These are phyloP conservation scores for Deroplatys truncata DNA, from an alignment of 2,888 invertebrate genomes.

Conservation along the genomic window DNA sequence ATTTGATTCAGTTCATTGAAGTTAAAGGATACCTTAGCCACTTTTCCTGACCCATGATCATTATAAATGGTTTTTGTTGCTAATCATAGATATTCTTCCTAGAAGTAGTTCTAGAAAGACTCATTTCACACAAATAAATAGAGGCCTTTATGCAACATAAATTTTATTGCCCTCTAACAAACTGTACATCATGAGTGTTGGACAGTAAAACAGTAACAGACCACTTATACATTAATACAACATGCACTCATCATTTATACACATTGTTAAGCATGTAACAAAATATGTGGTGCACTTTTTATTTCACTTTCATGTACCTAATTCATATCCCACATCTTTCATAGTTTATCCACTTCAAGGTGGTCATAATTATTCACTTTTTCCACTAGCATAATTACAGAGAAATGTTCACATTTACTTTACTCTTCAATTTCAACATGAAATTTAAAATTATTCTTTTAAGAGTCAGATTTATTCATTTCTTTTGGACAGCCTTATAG, in stretches of 20 bases:
- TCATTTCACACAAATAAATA: background rate
- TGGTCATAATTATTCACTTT: background rate
- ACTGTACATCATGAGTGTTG: conserved; percentile 4
- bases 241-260: background rate
- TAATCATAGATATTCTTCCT: too few relatives aligned
- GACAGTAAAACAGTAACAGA: background rate
- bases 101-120: too few relatives aligned
- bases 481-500: background rate
- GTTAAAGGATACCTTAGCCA: too few relatives aligned
- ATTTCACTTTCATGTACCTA: background rate
- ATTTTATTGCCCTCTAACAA: conserved; percentile 18
- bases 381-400: background rate
- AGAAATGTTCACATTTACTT: background rate
- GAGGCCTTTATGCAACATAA: conserved; percentile 1
- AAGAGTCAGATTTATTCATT: background rate
- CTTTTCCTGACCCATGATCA: too few relatives aligned
- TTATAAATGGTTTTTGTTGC: too few relatives aligned
- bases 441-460: background rate
- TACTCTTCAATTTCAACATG: background rate
- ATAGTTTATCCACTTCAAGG: background rate
- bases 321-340: background rate
- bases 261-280: background rate
- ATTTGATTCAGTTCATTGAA: too few relatives aligned
- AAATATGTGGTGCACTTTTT: background rate
- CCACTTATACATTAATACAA: background rate